Conservation (phyloP, 2,113 vertebrate species). For the Seriola rivoliana region DNA sequence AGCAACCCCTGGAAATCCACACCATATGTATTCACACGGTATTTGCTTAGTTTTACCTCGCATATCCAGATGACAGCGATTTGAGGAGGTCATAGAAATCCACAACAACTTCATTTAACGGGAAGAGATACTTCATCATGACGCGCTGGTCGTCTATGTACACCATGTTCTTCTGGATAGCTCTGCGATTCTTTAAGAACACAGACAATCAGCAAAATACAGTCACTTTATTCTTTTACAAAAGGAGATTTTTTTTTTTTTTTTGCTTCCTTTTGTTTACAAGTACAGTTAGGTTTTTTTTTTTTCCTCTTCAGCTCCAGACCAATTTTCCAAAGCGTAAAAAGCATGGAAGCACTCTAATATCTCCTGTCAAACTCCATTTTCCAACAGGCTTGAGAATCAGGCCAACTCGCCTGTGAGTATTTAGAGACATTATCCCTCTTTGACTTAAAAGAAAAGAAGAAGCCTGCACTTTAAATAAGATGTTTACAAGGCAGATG, state of each 20-base stretch:
- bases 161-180: constrained; percentile 91
- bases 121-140: constrained; percentile 95
- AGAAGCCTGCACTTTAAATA: neutral
- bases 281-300: neutral
- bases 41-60: constrained; percentile 86
- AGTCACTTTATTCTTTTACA: neutral
- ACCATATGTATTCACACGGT: neutral
- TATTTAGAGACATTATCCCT: neutral
- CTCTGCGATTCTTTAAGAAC: constrained; percentile 87
- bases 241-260: neutral
- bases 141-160: constrained; percentile 94
- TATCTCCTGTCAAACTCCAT: constrained; percentile 21
- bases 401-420: neutral
- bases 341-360: neutral
- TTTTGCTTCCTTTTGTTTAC: neutral
- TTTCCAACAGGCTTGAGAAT: neutral
- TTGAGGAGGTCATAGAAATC: constrained; percentile 98
- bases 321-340: neutral
- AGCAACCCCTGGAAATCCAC: neutral
- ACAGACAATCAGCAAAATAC: neutral
- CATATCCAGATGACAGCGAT: constrained; percentile 96
- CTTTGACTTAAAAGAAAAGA: neutral
- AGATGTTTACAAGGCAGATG: neutral
- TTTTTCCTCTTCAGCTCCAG: neutral
- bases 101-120: constrained; percentile 96